Evolutionary conservation across 2,113 vertebrate genomes (phyloP).

Genomic region (Amphilophus citrinellus): DNA sequence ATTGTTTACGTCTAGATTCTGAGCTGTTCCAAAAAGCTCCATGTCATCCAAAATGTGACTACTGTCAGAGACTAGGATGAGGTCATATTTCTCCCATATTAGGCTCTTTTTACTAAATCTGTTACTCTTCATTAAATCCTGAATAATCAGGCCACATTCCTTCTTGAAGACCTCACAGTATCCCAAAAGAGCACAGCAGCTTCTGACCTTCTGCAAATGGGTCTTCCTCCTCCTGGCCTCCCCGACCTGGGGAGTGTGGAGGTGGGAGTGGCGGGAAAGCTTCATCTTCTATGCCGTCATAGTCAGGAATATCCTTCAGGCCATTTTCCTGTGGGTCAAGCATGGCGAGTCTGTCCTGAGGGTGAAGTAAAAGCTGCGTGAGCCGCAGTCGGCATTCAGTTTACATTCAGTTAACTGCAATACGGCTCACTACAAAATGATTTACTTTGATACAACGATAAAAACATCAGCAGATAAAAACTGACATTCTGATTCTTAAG

Average conservation of each 20-base stretch:
- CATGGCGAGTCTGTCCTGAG: constrained; percentile 66
- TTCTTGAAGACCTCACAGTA: neutral
- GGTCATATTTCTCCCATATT: neutral
- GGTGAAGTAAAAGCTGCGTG: neutral
- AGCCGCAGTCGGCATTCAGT: neutral
- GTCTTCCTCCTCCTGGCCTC: constrained; percentile 65
- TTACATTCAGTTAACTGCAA: neutral
- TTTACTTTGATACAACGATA: neutral
- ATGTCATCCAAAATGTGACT: no score
- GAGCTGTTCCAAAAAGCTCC: neutral
- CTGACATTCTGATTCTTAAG: neutral
- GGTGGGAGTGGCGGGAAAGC: constrained; percentile 89
- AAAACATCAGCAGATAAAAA: neutral
- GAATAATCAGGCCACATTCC: neutral
- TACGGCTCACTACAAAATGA: neutral
- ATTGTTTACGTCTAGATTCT: no score
- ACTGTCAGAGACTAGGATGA: neutral
- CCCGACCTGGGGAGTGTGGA: constrained; percentile 85
- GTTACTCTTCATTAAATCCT: neutral
- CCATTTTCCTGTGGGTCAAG: constrained; percentile 77
- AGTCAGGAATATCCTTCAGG: constrained; percentile 76
- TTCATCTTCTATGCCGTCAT: constrained; percentile 86
- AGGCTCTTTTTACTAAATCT: neutral
- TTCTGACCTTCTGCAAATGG: constrained; percentile 77
- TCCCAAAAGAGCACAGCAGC: neutral